A percentile compares a stretch with the other conserved stretches of the same genome.
Conservation (phyloP, 2,113 vertebrate genomes). For the Furnarius figulus region DNA sequence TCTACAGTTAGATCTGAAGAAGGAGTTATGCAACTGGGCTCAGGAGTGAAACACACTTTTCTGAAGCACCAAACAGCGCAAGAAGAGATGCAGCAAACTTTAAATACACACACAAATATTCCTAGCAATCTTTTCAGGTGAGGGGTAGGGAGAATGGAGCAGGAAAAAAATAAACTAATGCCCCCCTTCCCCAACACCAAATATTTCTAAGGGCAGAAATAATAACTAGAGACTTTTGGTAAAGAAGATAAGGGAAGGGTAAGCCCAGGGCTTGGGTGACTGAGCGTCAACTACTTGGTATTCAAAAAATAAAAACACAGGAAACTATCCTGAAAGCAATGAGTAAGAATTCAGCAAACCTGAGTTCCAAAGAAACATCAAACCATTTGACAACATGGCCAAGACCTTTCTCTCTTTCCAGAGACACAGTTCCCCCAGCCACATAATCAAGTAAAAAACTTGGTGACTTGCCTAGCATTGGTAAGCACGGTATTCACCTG, state of each 20-base stretch:
- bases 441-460: background rate
- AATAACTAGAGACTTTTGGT: background rate
- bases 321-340: background rate
- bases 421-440: background rate
- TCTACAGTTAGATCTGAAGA: background rate
- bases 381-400: background rate
- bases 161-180: background rate
- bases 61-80: background rate
- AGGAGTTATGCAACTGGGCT: background rate
- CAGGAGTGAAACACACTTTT: background rate
- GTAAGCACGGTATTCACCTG: background rate
- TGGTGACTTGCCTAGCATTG: background rate
- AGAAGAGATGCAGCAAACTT: background rate
- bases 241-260: background rate
- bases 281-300: background rate
- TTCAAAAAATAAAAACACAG: background rate
- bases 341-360: background rate
- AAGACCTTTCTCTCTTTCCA: background rate
- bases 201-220: background rate
- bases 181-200: rapidly evolving
- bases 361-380: background rate
- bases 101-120: background rate
- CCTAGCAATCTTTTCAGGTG: background rate
- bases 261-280: background rate
- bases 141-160: background rate